Conservation (phyloP, 2,113 vertebrate species). For the Hystrix cristata region DNA sequence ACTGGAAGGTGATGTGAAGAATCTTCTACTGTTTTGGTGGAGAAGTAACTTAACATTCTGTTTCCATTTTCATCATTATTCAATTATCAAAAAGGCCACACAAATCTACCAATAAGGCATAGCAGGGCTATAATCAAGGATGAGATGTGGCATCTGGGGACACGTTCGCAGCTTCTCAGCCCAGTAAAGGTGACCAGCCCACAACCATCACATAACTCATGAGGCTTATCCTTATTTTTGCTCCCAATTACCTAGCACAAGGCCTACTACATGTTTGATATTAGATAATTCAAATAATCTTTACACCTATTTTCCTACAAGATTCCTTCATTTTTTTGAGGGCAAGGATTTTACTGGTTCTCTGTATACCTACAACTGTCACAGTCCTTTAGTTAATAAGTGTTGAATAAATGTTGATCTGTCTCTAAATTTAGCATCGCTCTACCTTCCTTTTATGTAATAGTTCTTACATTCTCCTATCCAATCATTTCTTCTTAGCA, state of each 20-base stretch:
- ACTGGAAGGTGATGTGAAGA: no score
- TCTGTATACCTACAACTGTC: neutral
- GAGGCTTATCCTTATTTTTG: conserved; percentile 41
- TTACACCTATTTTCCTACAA: conserved; percentile 9
- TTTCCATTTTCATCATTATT: no score
- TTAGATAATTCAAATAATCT: conserved; percentile 4
- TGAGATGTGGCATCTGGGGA: no score
- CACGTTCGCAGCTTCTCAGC: no score
- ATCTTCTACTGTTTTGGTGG: no score
- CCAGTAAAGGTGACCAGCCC: no score
- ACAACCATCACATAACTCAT: neutral
- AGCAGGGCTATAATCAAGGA: no score
- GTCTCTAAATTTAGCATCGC: conserved; percentile 23
- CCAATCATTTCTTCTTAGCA: conserved; percentile 40
- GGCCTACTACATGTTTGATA: conserved; percentile 8
- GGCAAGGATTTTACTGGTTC: neutral
- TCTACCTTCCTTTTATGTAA: neutral
- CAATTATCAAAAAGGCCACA: no score
- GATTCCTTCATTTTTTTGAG: neutral
- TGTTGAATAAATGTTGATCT: neutral
- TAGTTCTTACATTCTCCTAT: conserved; percentile 2
- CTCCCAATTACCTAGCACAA: neutral
- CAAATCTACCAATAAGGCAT: no score
- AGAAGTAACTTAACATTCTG: no score
- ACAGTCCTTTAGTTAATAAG: conserved; percentile 21